Percentiles rank a stretch among this genome's conserved stretches.
Evolutionary conservation across 2,797 vertebrate genomes (phyloP).

Genomic region (Holocentrus rufus): DNA sequence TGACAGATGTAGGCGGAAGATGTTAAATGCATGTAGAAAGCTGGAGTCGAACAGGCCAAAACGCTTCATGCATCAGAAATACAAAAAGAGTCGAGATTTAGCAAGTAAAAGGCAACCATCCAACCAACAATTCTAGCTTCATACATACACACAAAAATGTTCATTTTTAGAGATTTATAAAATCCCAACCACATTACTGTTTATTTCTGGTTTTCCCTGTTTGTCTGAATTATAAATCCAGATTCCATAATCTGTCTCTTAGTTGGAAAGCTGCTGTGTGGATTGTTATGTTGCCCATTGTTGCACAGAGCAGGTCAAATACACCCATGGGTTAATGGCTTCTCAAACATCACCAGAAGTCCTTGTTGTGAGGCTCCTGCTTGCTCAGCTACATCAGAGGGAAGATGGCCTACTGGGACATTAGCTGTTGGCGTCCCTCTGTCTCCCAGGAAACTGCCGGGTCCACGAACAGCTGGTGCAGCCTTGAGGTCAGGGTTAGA

Average conservation of each 20-base stretch:
- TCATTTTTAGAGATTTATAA: not conserved
- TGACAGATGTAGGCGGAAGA: no score
- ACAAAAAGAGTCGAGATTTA: not conserved
- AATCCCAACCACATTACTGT: not conserved
- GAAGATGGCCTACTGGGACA: constrained; percentile 40
- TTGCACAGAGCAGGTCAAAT: not conserved
- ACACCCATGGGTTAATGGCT: not conserved
- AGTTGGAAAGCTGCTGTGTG: not conserved
- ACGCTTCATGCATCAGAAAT: not conserved
- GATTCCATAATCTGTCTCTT: not conserved
- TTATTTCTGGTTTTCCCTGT: not conserved
- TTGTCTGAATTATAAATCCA: not conserved
- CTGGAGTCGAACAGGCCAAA: not conserved
- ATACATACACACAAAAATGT: not conserved
- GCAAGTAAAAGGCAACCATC: not conserved
- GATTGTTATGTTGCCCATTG: no score
- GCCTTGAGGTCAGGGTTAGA: constrained; percentile 4
- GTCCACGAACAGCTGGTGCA: constrained; percentile 32
- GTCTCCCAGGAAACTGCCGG: constrained; percentile 55
- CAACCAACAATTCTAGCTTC: not conserved
- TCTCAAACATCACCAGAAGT: not conserved
- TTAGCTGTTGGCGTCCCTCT: constrained; percentile 42
- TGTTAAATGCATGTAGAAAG: no score
- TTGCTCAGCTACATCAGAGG: constrained; percentile 19
- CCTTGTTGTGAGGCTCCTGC: not conserved